These are phyloP conservation scores for Acanthococcus lagerstroemiae DNA, from an alignment of 2,888 invertebrate genomes.

Conservation along the genomic window DNA sequence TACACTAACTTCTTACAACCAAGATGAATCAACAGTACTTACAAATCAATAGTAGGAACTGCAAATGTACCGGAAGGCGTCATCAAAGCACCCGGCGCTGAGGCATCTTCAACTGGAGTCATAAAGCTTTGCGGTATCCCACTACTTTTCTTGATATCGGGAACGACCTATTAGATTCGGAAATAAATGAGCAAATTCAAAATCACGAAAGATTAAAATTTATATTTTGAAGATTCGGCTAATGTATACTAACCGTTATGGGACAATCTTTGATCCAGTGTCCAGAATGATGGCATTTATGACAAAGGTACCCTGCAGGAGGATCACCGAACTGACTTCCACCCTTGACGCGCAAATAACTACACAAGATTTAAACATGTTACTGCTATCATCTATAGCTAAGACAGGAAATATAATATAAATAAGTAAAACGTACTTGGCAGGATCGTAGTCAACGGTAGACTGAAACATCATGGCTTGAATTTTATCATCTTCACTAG, in stretches of 20 bases:
- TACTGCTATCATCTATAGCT: not conserved
- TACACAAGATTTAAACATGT: constrained; percentile 40
- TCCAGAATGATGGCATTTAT: constrained; percentile 86
- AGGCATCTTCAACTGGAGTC: constrained; percentile 81
- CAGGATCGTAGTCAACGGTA: constrained; percentile 91
- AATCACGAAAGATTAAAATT: constrained; percentile 12
- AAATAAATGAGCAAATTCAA: not conserved
- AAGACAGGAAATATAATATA: not conserved
- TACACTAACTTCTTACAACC: not conserved
- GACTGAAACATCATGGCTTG: constrained; percentile 96
- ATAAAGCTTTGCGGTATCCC: constrained; percentile 96
- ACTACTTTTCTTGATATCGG: constrained; percentile 73
- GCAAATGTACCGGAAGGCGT: constrained; percentile 79
- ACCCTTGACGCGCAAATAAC: constrained; percentile 79
- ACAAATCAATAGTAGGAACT: constrained; percentile 81
- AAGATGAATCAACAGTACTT: constrained; percentile 42
- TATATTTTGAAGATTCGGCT: not conserved
- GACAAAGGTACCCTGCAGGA: constrained; percentile 85
- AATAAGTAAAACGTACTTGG: constrained; percentile 62
- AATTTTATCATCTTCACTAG: constrained; percentile 95
- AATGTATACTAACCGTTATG: constrained; percentile 19
- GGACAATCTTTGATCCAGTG: constrained; percentile 95
- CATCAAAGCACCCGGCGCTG: constrained; percentile 83
- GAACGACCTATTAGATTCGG: constrained; percentile 16
- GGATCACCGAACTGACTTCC: constrained; percentile 82